Evolutionary conservation across 2,797 vertebrate genomes (phyloP).

Genomic region (Hyperoplus immaculatus): DNA sequence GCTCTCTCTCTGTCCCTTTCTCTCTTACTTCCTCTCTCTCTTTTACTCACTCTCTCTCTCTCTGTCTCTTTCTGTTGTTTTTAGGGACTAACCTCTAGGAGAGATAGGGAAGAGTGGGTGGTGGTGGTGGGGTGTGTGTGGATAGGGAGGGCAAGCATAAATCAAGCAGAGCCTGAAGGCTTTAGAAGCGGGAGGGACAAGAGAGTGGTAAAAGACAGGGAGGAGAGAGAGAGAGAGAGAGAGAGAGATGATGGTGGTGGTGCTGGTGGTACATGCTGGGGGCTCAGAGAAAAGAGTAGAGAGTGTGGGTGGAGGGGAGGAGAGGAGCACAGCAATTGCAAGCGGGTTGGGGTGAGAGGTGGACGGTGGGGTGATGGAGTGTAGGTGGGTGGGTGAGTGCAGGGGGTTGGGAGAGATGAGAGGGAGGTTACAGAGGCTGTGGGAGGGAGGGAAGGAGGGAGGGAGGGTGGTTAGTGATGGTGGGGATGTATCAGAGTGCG

Average conservation of each 20-base stretch:
- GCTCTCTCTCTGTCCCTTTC: conserved; percentile 4
- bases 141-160: conserved; percentile 81
- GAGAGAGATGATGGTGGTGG: conserved; percentile 62
- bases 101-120: conserved; percentile 83
- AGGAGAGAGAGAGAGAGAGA: conserved; percentile 44
- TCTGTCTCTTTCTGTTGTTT: conserved; percentile 83
- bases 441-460: conserved; percentile 61
- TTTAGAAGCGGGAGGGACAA: conserved; percentile 76
- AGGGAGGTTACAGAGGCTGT: conserved; percentile 73
- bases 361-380: conserved; percentile 78
- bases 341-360: conserved; percentile 81
- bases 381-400: conserved; percentile 79
- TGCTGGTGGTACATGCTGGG: conserved; percentile 79
- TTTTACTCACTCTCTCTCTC: conserved; percentile 17
- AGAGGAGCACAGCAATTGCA: conserved; percentile 68
- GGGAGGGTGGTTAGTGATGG: conserved; percentile 56
- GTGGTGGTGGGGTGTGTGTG: conserved; percentile 63
- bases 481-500: conserved; percentile 51
- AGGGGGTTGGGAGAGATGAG: conserved; percentile 72
- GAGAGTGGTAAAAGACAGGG: conserved; percentile 78
- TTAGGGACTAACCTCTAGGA: conserved; percentile 87
- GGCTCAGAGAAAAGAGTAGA: conserved; percentile 74
- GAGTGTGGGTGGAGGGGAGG: conserved; percentile 80
- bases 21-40: conserved; percentile 42
- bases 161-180: conserved; percentile 82